Conservation (phyloP, 2,797 vertebrate species). For the Ceryle rudis region DNA sequence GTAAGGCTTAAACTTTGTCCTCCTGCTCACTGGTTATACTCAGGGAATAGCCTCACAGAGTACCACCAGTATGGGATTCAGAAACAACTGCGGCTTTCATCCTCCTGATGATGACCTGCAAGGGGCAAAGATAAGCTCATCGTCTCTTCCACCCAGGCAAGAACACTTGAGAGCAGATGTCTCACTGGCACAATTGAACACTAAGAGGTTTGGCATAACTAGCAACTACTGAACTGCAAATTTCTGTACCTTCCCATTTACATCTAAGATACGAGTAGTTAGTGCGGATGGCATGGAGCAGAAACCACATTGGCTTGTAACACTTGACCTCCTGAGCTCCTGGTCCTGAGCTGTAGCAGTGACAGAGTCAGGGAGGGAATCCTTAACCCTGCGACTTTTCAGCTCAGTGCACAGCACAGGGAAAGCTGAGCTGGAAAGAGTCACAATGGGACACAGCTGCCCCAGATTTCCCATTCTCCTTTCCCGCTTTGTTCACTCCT, state of each 20-base stretch:
- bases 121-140: background rate
- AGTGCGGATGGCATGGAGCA: background rate
- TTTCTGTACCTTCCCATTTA: rapidly evolving
- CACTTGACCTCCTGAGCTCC: background rate
- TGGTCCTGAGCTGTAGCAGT: background rate
- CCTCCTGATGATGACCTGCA: background rate
- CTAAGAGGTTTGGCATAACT: background rate
- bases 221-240: background rate
- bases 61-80: background rate
- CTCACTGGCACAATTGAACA: background rate
- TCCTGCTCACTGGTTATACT: background rate
- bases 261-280: background rate
- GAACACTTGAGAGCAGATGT: background rate
- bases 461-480: background rate
- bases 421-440: background rate
- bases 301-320: background rate
- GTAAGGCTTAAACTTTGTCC: background rate
- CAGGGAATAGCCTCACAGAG: background rate
- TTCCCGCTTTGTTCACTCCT: background rate
- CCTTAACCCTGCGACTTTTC: background rate
- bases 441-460: background rate
- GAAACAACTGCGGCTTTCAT: background rate
- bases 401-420: background rate
- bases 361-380: background rate
- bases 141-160: background rate